Evolutionary conservation across 37 sponge, comb jelly and placozoan species (phyloP).

Genomic region (Ianthella basta): DNA sequence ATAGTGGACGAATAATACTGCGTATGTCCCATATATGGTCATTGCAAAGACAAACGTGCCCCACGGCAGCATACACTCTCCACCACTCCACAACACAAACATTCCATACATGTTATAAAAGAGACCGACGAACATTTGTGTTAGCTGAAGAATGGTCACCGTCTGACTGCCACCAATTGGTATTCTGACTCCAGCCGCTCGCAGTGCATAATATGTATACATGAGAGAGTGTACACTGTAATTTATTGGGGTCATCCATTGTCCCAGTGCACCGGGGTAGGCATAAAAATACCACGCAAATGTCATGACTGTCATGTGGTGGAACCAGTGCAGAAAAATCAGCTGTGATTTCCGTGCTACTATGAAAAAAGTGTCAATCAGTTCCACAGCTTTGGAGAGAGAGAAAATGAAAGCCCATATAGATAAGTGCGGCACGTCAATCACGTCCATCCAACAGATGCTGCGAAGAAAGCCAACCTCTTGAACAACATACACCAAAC

Average conservation of each 20-base stretch:
- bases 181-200: slow-evolving; percentile 55
- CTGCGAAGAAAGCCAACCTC: slow-evolving; percentile 21
- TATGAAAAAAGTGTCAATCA: slow-evolving; percentile 77
- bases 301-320: slow-evolving; percentile 63
- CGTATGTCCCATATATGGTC: slow-evolving; percentile 82
- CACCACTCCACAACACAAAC: neutral
- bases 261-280: slow-evolving; percentile 16
- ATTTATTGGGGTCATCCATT: slow-evolving; percentile 69
- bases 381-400: slow-evolving; percentile 69
- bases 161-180: slow-evolving; percentile 24
- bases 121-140: slow-evolving; percentile 72
- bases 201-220: slow-evolving; percentile 81
- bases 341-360: slow-evolving; percentile 71
- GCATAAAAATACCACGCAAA: slow-evolving; percentile 48
- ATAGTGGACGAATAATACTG: slow-evolving; percentile 72
- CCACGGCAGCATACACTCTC: slow-evolving; percentile 15
- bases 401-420: slow-evolving; percentile 61
- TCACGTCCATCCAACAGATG: slow-evolving; percentile 30
- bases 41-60: slow-evolving; percentile 10
- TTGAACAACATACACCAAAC: neutral
- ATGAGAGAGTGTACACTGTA: slow-evolving; percentile 72
- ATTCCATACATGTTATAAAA: neutral
- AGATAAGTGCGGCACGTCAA: neutral
- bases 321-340: slow-evolving; percentile 86
- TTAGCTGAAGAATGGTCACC: slow-evolving; percentile 72